Base-by-base conservation (phyloP, 1,140 invertebrate species). In the Aphaenogaster rudis region DNA sequence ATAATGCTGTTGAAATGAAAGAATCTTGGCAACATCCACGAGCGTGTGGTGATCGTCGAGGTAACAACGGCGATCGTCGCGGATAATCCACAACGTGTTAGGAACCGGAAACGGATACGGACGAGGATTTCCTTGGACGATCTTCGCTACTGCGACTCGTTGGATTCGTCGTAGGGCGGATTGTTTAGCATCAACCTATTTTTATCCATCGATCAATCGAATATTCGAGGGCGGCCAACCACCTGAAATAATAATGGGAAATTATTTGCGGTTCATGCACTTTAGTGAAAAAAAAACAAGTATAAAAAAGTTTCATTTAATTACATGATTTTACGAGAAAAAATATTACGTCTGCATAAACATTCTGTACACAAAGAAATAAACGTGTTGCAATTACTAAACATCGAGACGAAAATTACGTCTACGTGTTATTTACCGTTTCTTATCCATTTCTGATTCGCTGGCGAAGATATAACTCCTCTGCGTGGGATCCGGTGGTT, bases 121-220 rank as follows among this genome's bases (percentile, higher is more conserved):
- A 77, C 80, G 85, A 91, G 74, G 91, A 80, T 84, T 81, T 90
- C 86, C 89, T 86, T 64, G 81, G 50, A 66, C 86, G 89, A 84
- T 90, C 85, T 84, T 90, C 88, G 89, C 86, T 90, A 66, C 81
- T 91, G 90, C 86, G 89, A 61, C 89, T 90, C 90, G 86, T 90
- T 91, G 90, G 86, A 78, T 71, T 87, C 81, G 59, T 88, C 57
- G 77, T 90, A 71, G 86, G 89, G 81, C 90, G 69, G 36, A 61
- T 86, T 67, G 52, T 79, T 67, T 90, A 69, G 59, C 85, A 81
- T 97, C 97, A 98, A 96, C 97, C 97, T 93, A 98, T 97, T 96
- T 98, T 98, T 94, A 99, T 98, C 99, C 99, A 99, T 91, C 98
- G 96, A 95, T 99, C 98, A 94, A 99, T 99, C 64, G 98, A 99